phyloP scores from a whole-genome alignment of 1,140 invertebrate genomes.

The Drosophila mojavensis region DNA sequence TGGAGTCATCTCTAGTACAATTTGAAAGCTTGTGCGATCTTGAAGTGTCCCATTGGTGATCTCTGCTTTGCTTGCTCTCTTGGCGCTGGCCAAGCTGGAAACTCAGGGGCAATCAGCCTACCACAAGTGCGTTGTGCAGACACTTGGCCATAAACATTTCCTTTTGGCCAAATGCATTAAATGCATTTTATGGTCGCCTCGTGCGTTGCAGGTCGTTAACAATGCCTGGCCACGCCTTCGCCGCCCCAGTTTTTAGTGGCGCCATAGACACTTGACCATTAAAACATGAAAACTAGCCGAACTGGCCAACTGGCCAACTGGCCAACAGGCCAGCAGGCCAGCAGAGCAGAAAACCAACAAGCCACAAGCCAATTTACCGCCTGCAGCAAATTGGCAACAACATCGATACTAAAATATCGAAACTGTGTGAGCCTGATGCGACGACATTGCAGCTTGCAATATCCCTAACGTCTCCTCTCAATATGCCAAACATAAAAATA shows the following conservation, averaged over 20 bases:
- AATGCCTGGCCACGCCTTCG: conserved; percentile 34
- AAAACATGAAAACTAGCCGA: conserved; percentile 27
- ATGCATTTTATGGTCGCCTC: conserved; percentile 49
- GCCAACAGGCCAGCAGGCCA: not conserved
- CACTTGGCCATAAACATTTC: conserved; percentile 42
- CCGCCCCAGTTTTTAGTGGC: conserved; percentile 24
- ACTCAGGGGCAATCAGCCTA: not conserved
- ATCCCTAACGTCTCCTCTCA: too few relatives aligned
- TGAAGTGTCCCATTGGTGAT: not conserved
- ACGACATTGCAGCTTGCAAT: conserved; percentile 8
- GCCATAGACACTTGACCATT: conserved; percentile 48
- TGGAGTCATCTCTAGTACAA: too few relatives aligned
- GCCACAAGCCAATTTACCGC: conserved; percentile 3
- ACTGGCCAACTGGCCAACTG: not conserved
- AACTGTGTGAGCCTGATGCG: conserved; percentile 53
- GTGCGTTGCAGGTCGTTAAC: conserved; percentile 47
- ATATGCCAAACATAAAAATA: too few relatives aligned
- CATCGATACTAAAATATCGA: conserved; percentile 37
- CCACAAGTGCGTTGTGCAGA: not conserved
- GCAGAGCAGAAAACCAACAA: not conserved
- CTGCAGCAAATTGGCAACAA: conserved; percentile 2
- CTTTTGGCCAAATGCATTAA: conserved; percentile 49
- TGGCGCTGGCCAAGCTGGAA: not conserved
- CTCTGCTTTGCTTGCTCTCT: not conserved
- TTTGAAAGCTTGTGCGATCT: not conserved